A percentile compares a stretch with the other conserved stretches of the same genome.
These are phyloP conservation scores for Halesus radiatus DNA, from an alignment of 1,140 invertebrate genomes.

Conservation along the genomic window DNA sequence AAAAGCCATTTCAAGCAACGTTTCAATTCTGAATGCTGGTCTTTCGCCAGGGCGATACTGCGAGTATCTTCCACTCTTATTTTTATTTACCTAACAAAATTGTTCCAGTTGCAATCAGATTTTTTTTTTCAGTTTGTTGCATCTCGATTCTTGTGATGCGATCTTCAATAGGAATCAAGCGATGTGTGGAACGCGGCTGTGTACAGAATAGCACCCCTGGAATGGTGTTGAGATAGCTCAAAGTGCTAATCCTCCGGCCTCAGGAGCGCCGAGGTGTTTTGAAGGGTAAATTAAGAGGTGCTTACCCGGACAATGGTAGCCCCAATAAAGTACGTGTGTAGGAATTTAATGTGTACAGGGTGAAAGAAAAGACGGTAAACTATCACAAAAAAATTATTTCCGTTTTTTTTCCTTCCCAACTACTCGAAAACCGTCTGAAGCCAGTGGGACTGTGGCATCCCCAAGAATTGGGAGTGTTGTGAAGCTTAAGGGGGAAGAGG, in stretches of 20 bases:
- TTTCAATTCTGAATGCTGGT: too few relatives aligned
- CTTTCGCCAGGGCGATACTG: too few relatives aligned
- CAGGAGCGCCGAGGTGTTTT: constrained; percentile 18
- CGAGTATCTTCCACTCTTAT: too few relatives aligned
- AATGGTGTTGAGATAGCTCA: constrained; percentile 39
- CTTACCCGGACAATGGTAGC: constrained; percentile 42
- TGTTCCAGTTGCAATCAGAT: too few relatives aligned
- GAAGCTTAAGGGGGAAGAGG: too few relatives aligned
- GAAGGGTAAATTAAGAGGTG: constrained; percentile 42
- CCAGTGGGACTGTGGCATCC: too few relatives aligned
- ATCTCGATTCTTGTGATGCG: neutral
- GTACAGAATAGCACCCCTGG: neutral
- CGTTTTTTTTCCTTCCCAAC: too few relatives aligned
- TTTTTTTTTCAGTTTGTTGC: neutral
- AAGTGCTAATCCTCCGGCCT: constrained; percentile 50
- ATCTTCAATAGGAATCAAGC: neutral
- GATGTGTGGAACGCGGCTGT: neutral
- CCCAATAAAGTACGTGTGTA: constrained; percentile 14
- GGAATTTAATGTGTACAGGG: constrained; percentile 15
- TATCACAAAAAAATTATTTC: too few relatives aligned
- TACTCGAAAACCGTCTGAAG: too few relatives aligned
- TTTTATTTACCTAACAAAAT: too few relatives aligned
- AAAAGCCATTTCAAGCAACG: too few relatives aligned
- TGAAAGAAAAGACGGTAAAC: neutral
- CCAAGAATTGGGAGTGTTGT: too few relatives aligned